Conservation (phyloP, 2,113 vertebrate species). For the Drymodes brunneopygia region DNA sequence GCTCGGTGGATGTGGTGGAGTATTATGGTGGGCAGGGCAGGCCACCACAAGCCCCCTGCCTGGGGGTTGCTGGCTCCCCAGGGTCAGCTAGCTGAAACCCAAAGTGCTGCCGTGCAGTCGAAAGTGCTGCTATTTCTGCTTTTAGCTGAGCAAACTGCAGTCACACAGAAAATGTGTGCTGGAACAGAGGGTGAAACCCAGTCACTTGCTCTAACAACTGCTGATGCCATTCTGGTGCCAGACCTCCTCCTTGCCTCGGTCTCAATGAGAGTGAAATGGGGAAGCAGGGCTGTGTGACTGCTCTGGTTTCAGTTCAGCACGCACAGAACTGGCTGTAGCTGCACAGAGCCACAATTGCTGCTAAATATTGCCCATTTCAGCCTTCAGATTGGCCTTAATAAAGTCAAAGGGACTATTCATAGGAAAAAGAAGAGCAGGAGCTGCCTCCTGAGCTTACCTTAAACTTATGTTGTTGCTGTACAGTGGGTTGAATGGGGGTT, state of each 20-base stretch:
- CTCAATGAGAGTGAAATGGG: background rate
- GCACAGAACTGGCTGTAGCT: background rate
- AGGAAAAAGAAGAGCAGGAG: background rate
- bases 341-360: background rate
- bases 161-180: background rate
- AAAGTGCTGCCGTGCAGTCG: rapidly evolving
- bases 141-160: background rate
- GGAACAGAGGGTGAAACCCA: background rate
- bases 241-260: background rate
- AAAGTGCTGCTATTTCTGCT: conserved; percentile 7
- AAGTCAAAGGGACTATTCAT: background rate
- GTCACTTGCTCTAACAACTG: background rate
- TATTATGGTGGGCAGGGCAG: rapidly evolving
- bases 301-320: background rate
- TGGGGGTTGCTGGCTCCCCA: rapidly evolving
- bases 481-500: background rate
- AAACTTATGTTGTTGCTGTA: background rate
- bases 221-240: background rate
- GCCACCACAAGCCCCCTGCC: background rate
- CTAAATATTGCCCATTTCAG: background rate
- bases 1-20: background rate
- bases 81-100: background rate
- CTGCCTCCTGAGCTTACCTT: background rate
- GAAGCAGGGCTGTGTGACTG: background rate
- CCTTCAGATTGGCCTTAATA: background rate